Base-by-base conservation (phyloP, 2,888 invertebrate species). In the Nymphalis polychloros region DNA sequence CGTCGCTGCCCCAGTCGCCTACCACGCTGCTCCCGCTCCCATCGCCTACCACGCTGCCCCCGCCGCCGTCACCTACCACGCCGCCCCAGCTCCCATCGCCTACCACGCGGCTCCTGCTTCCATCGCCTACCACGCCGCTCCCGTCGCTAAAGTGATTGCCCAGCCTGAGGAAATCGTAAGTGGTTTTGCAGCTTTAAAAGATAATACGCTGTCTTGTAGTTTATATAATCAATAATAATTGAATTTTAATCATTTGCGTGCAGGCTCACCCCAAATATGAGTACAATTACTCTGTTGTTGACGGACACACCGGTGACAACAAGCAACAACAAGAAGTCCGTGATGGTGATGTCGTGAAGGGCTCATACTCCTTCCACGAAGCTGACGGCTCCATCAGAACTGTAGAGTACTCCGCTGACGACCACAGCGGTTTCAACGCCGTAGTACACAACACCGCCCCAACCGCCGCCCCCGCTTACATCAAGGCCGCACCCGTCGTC, bases 291-390 rank as follows among this genome's bases (percentile, higher is more conserved):
- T 90, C 91, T 55, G 92, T 93, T 19, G 85, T 89, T 76, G 93
- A 93, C 78, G 86, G 86, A 49, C 89, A 91, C 81, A 90, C 93
- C 77, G 93, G 93, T 53, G 93, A 93, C 84, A 85, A 87, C 80
- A 92, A 93, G 81, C 84, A 85, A 72, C 92, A 90, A 79, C 89
- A 90, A 73, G 93, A 93, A 75, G 73, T 78, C 71, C 85, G 89
- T 72, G 92, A 93, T 66, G 93, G 93, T 67, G 93, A 93, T 77
- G 85, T 84, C 2, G 92, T 93, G 65, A 89, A 93, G 79, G 93
- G 93, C 71, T 85, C 88, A 13, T 91, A 93, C 84, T 88, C 89
- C n/a, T 83, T 93, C 74, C 83, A 87, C 67, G 92, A 93, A 78
- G 89, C 93, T 68, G 93, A 93, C 75, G 92, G 93, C 75, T 92